These are phyloP conservation scores for Cybosia mesomella DNA, from an alignment of 2,888 invertebrate genomes.

Conservation along the genomic window DNA sequence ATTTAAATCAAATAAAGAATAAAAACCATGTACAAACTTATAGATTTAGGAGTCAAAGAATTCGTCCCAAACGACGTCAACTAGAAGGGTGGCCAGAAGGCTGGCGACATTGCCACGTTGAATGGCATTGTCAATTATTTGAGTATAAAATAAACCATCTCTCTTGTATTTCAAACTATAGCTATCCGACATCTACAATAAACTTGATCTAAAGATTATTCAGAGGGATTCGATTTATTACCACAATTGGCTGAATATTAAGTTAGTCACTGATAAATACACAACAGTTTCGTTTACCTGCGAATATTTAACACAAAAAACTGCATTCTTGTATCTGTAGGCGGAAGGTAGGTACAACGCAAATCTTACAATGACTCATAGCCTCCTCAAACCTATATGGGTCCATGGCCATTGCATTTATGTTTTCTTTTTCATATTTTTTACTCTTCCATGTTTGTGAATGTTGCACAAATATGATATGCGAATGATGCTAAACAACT, in stretches of 20 bases:
- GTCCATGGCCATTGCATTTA: constrained; percentile 8
- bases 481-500: background rate
- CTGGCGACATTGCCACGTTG: too few species aligned
- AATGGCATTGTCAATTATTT: too few species aligned
- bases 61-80: too few species aligned
- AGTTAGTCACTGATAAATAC: background rate
- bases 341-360: constrained; percentile 6
- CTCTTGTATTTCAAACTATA: background rate
- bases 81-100: too few species aligned
- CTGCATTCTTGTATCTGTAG: background rate
- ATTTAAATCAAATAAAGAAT: too few species aligned
- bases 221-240: background rate
- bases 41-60: too few species aligned
- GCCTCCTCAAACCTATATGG: background rate
- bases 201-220: background rate
- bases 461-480: background rate
- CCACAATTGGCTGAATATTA: background rate
- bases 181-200: too few species aligned
- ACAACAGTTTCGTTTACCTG: background rate
- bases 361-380: constrained; percentile 9
- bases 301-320: background rate
- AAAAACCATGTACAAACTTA: too few species aligned
- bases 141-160: too few species aligned
- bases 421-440: background rate
- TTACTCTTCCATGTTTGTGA: constrained; percentile 1